phyloP scores from a whole-genome alignment of 2,888 invertebrate species.

The Helobdella robusta region DNA sequence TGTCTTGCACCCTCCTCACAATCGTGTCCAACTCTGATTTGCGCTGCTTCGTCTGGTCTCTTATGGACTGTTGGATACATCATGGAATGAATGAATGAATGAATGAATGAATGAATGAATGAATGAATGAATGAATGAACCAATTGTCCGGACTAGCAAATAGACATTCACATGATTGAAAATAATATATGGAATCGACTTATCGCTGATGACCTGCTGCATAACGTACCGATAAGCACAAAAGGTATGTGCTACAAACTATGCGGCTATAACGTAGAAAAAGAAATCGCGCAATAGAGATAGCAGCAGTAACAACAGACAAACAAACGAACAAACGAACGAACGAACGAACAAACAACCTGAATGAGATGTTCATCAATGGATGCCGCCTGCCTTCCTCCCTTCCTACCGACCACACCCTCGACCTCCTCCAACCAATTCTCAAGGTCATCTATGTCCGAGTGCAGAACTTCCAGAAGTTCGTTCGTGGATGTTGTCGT shows the following conservation, averaged over 20 bases:
- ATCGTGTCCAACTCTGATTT: constrained; percentile 7
- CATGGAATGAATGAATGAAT: constrained; percentile 9
- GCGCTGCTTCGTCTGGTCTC: background rate
- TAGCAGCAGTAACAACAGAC: background rate
- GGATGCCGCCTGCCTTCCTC: background rate
- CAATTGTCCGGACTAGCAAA: too few species aligned
- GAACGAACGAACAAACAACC: background rate
- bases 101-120: constrained; percentile 3
- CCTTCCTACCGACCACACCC: background rate
- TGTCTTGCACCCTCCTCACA: background rate
- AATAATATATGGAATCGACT: too few species aligned
- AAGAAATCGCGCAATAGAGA: too few species aligned
- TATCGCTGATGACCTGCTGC: too few species aligned
- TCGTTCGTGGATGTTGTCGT: background rate
- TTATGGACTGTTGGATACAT: background rate
- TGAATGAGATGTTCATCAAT: constrained; percentile 4
- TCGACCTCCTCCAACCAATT: constrained; percentile 7
- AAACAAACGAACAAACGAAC: background rate
- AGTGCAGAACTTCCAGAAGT: background rate
- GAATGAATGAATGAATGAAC: constrained; percentile 12
- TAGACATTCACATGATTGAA: too few species aligned
- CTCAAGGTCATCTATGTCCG: background rate
- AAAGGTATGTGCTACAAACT: too few species aligned
- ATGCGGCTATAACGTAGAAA: too few species aligned
- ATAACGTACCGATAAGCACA: too few species aligned